Evolutionary conservation across 2,113 vertebrate species (phyloP).

Genomic region (Hystrix brachyura): DNA sequence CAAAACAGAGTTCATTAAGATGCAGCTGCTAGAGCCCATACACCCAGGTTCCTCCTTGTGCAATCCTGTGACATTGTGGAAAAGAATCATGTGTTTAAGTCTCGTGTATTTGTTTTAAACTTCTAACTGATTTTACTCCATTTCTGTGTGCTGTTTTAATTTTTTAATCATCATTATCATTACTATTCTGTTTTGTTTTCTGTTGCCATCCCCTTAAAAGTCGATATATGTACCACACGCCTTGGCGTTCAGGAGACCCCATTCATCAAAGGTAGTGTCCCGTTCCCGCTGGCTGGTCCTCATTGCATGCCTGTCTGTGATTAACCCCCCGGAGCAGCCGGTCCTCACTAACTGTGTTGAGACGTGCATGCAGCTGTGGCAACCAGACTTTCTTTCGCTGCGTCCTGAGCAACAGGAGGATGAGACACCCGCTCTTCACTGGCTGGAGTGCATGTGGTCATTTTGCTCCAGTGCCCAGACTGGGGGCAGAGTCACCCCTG

Average conservation of each 20-base stretch:
- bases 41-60: conserved; percentile 58
- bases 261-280: conserved; percentile 97
- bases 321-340: conserved; percentile 83
- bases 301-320: conserved; percentile 89
- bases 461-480: background rate
- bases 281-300: conserved; percentile 85
- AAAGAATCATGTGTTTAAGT: conserved; percentile 76
- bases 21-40: background rate
- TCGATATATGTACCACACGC: conserved; percentile 98
- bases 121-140: conserved; percentile 92
- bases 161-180: conserved; percentile 82
- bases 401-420: conserved; percentile 17
- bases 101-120: conserved; percentile 87
- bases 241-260: conserved; percentile 98
- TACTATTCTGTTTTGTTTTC: conserved; percentile 86
- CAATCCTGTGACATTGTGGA: conserved; percentile 67
- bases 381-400: conserved; percentile 25
- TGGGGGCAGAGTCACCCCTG: background rate
- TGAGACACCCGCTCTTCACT: background rate
- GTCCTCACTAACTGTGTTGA: conserved; percentile 84
- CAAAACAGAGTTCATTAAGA: background rate
- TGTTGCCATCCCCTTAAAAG: conserved; percentile 92
- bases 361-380: conserved; percentile 81
- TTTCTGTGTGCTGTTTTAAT: conserved; percentile 90
- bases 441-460: conserved; percentile 80